Evolutionary conservation across 2,797 vertebrate species (phyloP).

Genomic region (Amphiprion clarkii): DNA sequence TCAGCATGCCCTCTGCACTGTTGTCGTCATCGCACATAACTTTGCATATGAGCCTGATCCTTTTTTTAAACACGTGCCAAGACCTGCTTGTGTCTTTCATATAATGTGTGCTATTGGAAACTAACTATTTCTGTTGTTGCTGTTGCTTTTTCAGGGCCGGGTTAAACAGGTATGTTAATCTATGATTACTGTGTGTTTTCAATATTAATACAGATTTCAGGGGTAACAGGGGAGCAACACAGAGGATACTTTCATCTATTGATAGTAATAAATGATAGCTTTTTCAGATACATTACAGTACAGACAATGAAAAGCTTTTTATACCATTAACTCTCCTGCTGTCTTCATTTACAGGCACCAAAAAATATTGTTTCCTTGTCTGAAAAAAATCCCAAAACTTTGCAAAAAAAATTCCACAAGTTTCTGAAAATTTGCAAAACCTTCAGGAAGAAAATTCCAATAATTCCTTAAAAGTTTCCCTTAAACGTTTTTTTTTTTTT

Average conservation of each 20-base stretch:
- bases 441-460: too few relatives aligned
- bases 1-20: constrained; percentile 9
- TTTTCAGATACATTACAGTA: not conserved
- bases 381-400: too few relatives aligned
- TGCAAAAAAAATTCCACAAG: too few relatives aligned
- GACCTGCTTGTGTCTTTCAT: constrained; percentile 2
- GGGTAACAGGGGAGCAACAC: not conserved
- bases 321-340: not conserved
- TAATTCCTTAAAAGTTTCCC: too few relatives aligned
- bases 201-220: not conserved
- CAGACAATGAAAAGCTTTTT: not conserved
- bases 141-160: constrained; percentile 75
- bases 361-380: too few relatives aligned
- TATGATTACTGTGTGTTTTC: not conserved
- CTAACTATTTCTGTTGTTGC: constrained; percentile 33
- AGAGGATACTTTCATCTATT: not conserved
- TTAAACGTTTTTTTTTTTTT: too few relatives aligned
- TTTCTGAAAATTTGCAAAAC: too few relatives aligned
- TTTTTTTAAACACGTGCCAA: constrained; percentile 6
- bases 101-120: not conserved
- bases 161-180: constrained; percentile 84
- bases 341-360: too few relatives aligned
- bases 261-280: not conserved
- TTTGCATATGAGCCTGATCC: constrained; percentile 2
- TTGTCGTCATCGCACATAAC: constrained; percentile 14